Base-by-base conservation (phyloP, 2,113 vertebrate genomes). In the Atherinomorus stipes region DNA sequence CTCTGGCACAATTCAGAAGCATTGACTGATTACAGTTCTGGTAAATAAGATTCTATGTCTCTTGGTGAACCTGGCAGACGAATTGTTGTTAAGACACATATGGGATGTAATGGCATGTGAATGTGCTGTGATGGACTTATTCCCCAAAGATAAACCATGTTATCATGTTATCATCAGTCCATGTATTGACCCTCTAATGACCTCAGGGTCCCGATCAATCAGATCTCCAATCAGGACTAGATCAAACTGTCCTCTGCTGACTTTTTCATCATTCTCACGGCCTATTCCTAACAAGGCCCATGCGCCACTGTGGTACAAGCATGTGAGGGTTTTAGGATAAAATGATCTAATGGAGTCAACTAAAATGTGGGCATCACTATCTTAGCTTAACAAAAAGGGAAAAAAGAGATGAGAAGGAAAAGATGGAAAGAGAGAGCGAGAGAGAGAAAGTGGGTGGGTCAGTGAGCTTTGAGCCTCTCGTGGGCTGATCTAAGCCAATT, bases 401-500 rank as follows among this genome's bases (percentile, higher is more conserved):
- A 58, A 68, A 52, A 42, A 47, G 75, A 83, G 75, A 58, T 78
- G 66, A 75, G 42, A 78, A 34, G 44, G 51, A 23, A 50, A 47
- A 73, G 47, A 76, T 26, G 22, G 53, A 68, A 34, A 74, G 52
- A 57, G 53, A 26, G 58, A 64, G 51, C 31, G 53, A 44, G 47
- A 64, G 59, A 67, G 31, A 50, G 44, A 70, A 60, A 76, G 54
- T 51, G 72, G 85, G 80, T 66, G 81, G 87, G 88, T 86, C 90
- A 90, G 83, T 92, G 83, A 88, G 87, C 91, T 90, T 90, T 84
- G 72, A 79, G 88, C 83, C 83, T 90, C 76, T 78, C 11, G 50
- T 76, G 72, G 74, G 77, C 57, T 89, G 88, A 91, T 85, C 86
- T 85, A 78, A 76, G 82, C 92, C 93, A 93, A 95, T 93, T 94